These are phyloP conservation scores for Ditylenchus dipsaci DNA, from an alignment of 1,140 invertebrate species.

Conservation along the genomic window DNA sequence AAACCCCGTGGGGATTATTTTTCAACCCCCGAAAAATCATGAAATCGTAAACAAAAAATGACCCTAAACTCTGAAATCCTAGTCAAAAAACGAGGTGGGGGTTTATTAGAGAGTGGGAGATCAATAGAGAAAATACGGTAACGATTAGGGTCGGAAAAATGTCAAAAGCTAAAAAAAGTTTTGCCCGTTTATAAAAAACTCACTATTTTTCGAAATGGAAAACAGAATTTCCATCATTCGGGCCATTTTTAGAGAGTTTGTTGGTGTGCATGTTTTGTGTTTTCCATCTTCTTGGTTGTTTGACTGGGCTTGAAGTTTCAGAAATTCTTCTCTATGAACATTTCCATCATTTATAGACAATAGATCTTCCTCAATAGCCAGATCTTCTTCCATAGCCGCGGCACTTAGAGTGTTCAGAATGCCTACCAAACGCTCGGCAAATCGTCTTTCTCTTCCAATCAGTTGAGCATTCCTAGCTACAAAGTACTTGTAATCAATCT, in stretches of 20 bases:
- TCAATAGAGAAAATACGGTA: too few species aligned
- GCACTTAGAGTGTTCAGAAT: constrained; percentile 2
- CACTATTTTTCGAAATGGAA: constrained; percentile 42
- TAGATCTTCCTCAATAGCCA: not conserved
- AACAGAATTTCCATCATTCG: constrained; percentile 44
- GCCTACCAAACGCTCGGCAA: constrained; percentile 28
- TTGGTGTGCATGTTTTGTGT: not conserved
- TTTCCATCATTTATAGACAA: not conserved
- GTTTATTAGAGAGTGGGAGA: too few species aligned
- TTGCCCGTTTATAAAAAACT: too few species aligned
- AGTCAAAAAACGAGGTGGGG: too few species aligned
- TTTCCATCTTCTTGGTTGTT: not conserved
- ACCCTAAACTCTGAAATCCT: too few species aligned
- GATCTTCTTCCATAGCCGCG: not conserved
- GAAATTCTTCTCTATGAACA: not conserved
- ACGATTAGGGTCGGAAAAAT: too few species aligned
- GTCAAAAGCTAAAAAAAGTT: too few species aligned
- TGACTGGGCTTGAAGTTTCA: not conserved
- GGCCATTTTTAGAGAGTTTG: constrained; percentile 30
- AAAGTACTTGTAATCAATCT: constrained; percentile 25
- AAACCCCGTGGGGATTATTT: too few species aligned
- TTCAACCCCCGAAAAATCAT: too few species aligned
- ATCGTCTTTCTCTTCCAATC: constrained; percentile 33
- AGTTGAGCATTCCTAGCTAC: constrained; percentile 38
- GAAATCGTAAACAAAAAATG: too few species aligned